These are phyloP conservation scores for Athrips mouffetella DNA, from an alignment of 2,888 invertebrate genomes.

Conservation along the genomic window DNA sequence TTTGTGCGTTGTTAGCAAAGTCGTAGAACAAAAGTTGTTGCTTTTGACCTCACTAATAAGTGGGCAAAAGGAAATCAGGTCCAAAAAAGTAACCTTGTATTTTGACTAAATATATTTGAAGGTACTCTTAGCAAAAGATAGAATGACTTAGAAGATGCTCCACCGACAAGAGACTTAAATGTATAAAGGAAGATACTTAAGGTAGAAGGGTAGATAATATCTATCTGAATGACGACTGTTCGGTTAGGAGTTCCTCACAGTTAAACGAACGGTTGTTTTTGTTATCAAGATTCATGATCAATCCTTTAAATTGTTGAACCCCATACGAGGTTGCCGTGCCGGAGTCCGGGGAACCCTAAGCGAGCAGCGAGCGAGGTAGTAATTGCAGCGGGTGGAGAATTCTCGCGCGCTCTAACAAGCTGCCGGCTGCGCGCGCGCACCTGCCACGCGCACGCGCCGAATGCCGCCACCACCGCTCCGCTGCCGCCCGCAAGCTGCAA, in stretches of 20 bases:
- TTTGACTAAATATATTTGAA: no score
- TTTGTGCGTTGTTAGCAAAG: no score
- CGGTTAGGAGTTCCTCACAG: neutral
- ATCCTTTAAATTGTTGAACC: conserved; percentile 1
- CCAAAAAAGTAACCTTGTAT: no score
- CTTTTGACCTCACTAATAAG: no score
- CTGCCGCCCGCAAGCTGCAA: conserved; percentile 29
- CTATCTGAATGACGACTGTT: neutral
- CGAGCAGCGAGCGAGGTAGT: conserved; percentile 41
- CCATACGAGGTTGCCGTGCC: no score
- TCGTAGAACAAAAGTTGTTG: no score
- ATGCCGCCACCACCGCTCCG: conserved; percentile 38
- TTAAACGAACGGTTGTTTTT: neutral
- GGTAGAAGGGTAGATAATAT: neutral
- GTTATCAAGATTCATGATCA: neutral
- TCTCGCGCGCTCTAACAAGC: conserved; percentile 48
- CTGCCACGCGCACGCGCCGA: conserved; percentile 50
- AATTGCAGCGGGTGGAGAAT: conserved; percentile 59
- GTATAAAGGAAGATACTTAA: no score
- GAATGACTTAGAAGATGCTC: no score
- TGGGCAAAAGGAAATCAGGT: no score
- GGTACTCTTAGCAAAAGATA: no score
- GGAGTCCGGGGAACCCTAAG: conserved; percentile 39
- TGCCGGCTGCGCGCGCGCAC: conserved; percentile 67
- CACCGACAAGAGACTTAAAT: no score